Evolutionary conservation across 1,140 invertebrate species (phyloP).

Genomic region (Orussus abietinus): DNA sequence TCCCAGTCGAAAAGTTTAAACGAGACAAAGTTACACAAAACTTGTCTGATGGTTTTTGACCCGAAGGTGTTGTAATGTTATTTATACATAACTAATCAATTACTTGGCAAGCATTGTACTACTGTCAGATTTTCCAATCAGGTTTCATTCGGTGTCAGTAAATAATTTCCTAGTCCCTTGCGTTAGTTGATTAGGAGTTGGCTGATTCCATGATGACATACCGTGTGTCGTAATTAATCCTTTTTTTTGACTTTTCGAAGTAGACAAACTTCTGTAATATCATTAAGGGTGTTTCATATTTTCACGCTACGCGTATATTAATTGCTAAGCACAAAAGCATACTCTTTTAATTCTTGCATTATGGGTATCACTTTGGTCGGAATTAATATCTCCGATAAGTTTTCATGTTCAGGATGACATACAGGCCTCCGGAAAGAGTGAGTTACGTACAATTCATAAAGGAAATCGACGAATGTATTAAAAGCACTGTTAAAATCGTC

Average conservation of each 20-base stretch:
- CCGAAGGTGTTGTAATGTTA: too few species aligned
- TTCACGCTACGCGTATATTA: neutral
- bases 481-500: conserved; percentile 27
- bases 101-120: too few species aligned
- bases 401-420: conserved; percentile 19
- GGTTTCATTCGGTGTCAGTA: too few species aligned
- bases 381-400: conserved; percentile 20
- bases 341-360: conserved; percentile 23
- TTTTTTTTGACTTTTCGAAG: conserved; percentile 18
- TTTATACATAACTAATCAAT: too few species aligned
- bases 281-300: neutral
- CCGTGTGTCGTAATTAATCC: conserved; percentile 14
- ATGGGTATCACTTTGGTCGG: conserved; percentile 16
- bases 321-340: conserved; percentile 5
- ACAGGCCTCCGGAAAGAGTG: conserved; percentile 14
- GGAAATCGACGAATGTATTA: conserved; percentile 21
- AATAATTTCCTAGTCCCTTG: too few species aligned
- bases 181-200: conserved; percentile 19
- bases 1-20: too few species aligned
- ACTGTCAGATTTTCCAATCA: too few species aligned
- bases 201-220: conserved; percentile 17
- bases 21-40: too few species aligned
- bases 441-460: conserved; percentile 19
- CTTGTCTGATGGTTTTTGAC: too few species aligned
- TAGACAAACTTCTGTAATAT: conserved; percentile 19